Percentiles rank a stretch among this genome's conserved stretches.
phyloP scores from a whole-genome alignment of 1,140 invertebrate genomes.

The Neodiprion pinetum region DNA sequence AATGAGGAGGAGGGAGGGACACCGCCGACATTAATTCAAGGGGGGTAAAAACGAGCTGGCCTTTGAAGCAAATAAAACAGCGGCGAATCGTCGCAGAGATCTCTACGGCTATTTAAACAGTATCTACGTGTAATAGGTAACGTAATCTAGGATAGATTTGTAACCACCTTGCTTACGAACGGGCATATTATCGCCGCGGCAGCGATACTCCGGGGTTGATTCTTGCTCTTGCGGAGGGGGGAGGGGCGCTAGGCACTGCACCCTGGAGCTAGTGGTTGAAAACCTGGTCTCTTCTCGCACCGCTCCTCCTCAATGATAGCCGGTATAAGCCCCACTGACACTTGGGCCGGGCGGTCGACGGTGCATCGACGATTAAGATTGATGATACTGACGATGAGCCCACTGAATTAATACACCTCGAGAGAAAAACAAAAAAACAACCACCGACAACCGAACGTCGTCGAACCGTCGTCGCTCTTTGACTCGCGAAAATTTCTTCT shows the following conservation, averaged over 20 bases:
- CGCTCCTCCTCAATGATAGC: no score
- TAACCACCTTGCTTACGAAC: slow-evolving; percentile 63
- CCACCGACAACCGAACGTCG: no score
- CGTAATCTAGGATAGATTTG: neutral
- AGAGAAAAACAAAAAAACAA: slow-evolving; percentile 9
- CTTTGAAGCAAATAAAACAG: no score
- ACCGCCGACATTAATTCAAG: no score
- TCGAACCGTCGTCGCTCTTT: no score
- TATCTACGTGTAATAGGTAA: no score
- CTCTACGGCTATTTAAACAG: no score
- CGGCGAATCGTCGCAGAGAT: no score
- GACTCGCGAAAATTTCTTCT: no score
- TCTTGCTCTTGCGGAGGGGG: neutral
- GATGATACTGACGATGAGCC: no score
- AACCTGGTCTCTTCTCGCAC: neutral
- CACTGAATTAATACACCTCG: neutral
- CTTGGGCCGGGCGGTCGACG: neutral
- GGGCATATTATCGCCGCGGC: slow-evolving; percentile 52
- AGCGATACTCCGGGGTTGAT: slow-evolving; percentile 20
- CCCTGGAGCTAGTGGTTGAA: neutral
- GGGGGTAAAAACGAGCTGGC: no score
- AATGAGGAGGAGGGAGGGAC: no score
- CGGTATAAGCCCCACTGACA: neutral
- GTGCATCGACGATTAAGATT: neutral
- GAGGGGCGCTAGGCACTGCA: neutral